Percentiles rank a stretch among this genome's conserved stretches.
Conservation (phyloP, 30 jellyfish, hydroid and myxozoan genomes). For the Chironex yamaguchii region DNA sequence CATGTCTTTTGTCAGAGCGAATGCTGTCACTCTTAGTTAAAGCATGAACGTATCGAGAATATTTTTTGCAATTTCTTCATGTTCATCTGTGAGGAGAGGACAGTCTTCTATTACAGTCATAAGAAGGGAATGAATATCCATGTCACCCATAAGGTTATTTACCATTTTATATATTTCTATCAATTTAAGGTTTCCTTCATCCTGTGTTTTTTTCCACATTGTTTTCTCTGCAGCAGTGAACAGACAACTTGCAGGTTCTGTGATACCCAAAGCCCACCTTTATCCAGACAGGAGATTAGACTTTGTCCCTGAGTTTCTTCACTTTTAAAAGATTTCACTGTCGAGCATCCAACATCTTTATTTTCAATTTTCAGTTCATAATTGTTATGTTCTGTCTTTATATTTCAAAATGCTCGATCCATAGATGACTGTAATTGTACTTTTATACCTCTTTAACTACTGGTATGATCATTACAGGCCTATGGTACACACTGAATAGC, state of each 20-base stretch:
- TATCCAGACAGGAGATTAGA: background rate
- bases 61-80: background rate
- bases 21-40: background rate
- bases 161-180: conserved; percentile 1
- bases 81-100: conserved; percentile 7
- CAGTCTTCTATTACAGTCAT: conserved; percentile 40
- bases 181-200: background rate
- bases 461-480: too few relatives aligned
- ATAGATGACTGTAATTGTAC: too few relatives aligned
- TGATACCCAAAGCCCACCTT: conserved; percentile 7
- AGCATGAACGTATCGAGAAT: background rate
- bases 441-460: too few relatives aligned
- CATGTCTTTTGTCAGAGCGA: background rate
- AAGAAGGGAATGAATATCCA: background rate
- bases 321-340: background rate
- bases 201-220: background rate
- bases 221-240: background rate
- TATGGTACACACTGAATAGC: too few relatives aligned
- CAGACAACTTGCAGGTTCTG: background rate
- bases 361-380: too few relatives aligned
- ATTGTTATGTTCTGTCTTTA: too few relatives aligned
- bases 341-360: too few relatives aligned
- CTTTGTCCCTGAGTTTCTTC: background rate
- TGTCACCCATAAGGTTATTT: background rate
- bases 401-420: too few relatives aligned